Conservation (phyloP, 2,113 vertebrate genomes). For the Rostratula benghalensis region DNA sequence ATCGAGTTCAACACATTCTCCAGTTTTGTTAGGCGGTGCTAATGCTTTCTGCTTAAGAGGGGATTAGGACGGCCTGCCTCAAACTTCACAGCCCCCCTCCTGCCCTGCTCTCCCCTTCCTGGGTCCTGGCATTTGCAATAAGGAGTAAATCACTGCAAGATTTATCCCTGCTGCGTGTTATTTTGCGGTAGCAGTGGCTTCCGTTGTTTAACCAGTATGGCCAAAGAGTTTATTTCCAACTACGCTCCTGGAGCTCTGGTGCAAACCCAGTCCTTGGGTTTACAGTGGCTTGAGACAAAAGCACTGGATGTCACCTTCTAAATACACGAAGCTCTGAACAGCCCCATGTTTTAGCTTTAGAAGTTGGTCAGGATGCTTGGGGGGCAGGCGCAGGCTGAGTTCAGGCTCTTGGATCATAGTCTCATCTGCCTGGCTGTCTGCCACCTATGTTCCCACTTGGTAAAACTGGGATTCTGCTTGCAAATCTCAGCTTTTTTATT, state of each 20-base stretch:
- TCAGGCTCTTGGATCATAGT: background rate
- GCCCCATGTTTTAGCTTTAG: background rate
- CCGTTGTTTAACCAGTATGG: background rate
- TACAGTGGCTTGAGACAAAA: background rate
- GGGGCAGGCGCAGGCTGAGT: background rate
- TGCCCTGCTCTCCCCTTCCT: background rate
- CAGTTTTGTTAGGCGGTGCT: background rate
- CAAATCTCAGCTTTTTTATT: background rate
- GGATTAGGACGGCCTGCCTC: background rate
- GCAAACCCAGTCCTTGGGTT: background rate
- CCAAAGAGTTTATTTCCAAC: background rate
- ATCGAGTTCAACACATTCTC: background rate
- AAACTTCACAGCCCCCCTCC: background rate
- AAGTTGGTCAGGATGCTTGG: background rate
- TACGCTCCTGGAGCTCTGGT: background rate
- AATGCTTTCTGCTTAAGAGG: background rate
- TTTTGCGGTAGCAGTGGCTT: background rate
- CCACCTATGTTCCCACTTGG: background rate
- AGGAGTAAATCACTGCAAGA: background rate
- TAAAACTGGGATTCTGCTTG: background rate
- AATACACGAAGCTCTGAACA: background rate
- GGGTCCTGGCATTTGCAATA: background rate
- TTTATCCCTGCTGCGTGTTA: background rate
- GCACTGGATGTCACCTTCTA: background rate
- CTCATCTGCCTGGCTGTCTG: background rate